phyloP scores from a whole-genome alignment of 1,140 invertebrate genomes.

The Zaprionus ornatus region DNA sequence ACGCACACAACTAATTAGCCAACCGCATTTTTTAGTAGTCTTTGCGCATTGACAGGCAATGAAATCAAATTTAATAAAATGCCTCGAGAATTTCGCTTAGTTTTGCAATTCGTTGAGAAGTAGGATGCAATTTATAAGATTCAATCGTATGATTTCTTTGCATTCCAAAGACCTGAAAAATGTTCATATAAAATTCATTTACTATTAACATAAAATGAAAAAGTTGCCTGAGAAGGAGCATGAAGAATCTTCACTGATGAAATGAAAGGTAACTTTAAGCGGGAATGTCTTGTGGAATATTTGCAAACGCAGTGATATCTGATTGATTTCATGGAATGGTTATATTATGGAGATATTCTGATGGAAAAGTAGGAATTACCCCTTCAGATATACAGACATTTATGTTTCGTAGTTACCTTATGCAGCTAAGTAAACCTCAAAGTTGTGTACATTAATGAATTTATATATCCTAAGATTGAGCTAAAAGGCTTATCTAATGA shows the following conservation, averaged over 20 bases:
- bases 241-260: too few relatives aligned
- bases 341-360: too few relatives aligned
- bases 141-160: neutral
- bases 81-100: neutral
- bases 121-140: neutral
- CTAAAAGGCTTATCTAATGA: neutral
- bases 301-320: too few relatives aligned
- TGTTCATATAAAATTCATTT: neutral
- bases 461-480: neutral
- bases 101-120: neutral
- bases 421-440: neutral
- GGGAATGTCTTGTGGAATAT: too few relatives aligned
- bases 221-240: neutral
- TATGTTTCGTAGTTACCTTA: too few relatives aligned
- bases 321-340: too few relatives aligned
- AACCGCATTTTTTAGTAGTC: constrained; percentile 47
- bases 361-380: too few relatives aligned
- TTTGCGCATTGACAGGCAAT: constrained; percentile 14
- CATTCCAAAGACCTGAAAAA: neutral
- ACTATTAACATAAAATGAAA: neutral
- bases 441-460: too few relatives aligned
- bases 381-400: too few relatives aligned
- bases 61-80: constrained; percentile 38
- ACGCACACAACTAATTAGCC: constrained; percentile 58
- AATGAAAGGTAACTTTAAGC: too few relatives aligned